Conservation (phyloP, 2,113 vertebrate species). For the Otolemur garnettii region DNA sequence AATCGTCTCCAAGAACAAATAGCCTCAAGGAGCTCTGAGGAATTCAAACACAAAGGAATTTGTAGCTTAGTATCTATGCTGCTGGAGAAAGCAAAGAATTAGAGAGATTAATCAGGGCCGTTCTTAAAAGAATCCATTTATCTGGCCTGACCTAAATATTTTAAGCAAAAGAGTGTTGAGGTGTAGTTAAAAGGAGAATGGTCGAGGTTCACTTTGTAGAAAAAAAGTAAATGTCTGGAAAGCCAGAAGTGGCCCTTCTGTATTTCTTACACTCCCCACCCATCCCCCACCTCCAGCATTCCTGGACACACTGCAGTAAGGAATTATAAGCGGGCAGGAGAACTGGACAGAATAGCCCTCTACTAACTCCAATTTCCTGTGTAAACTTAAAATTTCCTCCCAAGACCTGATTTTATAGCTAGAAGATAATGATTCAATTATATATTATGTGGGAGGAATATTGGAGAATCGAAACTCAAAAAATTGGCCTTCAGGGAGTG, state of each 20-base stretch:
- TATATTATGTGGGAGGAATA: constrained; percentile 38
- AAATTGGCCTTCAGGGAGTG: not conserved
- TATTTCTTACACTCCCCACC: fast-evolving
- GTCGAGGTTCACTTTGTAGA: not conserved
- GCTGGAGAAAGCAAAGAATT: constrained; percentile 74
- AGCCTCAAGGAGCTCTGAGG: constrained; percentile 38
- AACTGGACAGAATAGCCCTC: not conserved
- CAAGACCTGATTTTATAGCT: constrained; percentile 57
- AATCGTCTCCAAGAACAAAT: constrained; percentile 49
- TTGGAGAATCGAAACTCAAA: not conserved
- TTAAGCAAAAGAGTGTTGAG: constrained; percentile 56
- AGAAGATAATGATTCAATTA: constrained; percentile 25
- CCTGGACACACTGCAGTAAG: not conserved
- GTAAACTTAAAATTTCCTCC: constrained; percentile 57
- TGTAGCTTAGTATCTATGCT: constrained; percentile 67
- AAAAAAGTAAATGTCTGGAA: not conserved
- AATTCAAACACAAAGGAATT: constrained; percentile 76
- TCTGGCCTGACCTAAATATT: constrained; percentile 81
- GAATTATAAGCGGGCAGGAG: not conserved
- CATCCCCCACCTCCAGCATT: not conserved
- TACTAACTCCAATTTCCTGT: not conserved
- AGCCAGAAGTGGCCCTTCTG: not conserved
- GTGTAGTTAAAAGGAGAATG: not conserved
- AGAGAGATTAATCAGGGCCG: constrained; percentile 69
- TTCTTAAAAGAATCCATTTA: constrained; percentile 75